Evolutionary conservation across 1,140 invertebrate species (phyloP).

Genomic region (Tetranychus urticae): DNA sequence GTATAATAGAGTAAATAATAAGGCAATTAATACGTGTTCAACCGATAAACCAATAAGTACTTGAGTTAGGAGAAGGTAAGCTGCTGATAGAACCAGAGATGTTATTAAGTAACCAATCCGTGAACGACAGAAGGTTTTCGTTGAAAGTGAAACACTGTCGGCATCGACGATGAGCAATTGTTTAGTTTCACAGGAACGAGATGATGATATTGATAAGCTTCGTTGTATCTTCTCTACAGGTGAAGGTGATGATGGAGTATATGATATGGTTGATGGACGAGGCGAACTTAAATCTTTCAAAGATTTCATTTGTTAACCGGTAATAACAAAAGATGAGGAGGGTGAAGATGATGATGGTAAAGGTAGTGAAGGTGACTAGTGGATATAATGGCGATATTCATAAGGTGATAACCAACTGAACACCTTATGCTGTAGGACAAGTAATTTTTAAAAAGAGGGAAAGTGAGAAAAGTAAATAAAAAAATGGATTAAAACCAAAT

Average conservation of each 20-base stretch:
- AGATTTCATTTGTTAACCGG: background rate
- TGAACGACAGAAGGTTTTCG: background rate
- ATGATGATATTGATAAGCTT: background rate
- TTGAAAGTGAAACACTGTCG: background rate
- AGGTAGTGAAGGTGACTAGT: background rate
- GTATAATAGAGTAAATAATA: background rate
- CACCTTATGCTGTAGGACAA: too few relatives aligned
- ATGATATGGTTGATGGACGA: background rate
- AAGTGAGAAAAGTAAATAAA: too few relatives aligned
- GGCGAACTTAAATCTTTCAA: background rate
- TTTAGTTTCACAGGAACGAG: background rate
- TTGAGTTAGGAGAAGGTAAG: background rate
- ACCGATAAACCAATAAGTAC: background rate
- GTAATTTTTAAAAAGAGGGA: too few relatives aligned
- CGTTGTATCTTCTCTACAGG: background rate
- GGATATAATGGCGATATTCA: too few relatives aligned
- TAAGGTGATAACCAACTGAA: too few relatives aligned
- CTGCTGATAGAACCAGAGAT: background rate
- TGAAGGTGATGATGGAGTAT: background rate
- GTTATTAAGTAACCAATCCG: background rate
- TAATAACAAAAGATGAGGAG: background rate
- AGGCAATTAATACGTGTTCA: background rate
- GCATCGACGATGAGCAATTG: background rate
- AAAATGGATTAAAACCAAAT: too few relatives aligned
- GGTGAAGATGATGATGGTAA: background rate